These are phyloP conservation scores for Thecophora atra DNA, from an alignment of 2,888 invertebrate genomes.

Conservation along the genomic window DNA sequence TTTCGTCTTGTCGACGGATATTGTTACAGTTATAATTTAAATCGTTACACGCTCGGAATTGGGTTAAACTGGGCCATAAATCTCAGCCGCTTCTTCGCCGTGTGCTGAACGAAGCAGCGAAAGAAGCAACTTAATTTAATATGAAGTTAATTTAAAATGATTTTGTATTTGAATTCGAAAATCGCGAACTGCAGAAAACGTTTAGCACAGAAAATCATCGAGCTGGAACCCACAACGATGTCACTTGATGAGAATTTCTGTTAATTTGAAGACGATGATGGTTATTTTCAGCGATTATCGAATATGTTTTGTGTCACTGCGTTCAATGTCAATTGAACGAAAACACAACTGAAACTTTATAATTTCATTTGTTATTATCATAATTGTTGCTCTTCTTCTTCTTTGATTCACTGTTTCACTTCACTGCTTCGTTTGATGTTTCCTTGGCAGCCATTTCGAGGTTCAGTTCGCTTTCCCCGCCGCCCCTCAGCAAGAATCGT, in stretches of 20 bases:
- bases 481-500: neutral
- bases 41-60: slow-evolving; percentile 19
- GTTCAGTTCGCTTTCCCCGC: slow-evolving; percentile 7
- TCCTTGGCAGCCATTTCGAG: slow-evolving; percentile 34
- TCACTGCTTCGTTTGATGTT: slow-evolving; percentile 39
- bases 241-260: neutral
- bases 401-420: slow-evolving; percentile 6
- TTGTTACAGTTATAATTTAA: slow-evolving; percentile 48
- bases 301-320: slow-evolving; percentile 3
- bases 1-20: neutral
- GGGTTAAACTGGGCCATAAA: slow-evolving; percentile 32
- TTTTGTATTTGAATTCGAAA: slow-evolving; percentile 7
- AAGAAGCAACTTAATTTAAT: slow-evolving; percentile 7
- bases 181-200: slow-evolving; percentile 45
- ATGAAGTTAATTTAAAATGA: neutral
- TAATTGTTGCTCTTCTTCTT: slow-evolving; percentile 9
- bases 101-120: neutral
- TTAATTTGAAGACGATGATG: neutral
- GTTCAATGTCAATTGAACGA: neutral
- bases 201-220: slow-evolving; percentile 61
- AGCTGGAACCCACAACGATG: slow-evolving; percentile 56
- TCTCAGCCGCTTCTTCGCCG: slow-evolving; percentile 1
- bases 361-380: neutral
- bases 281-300: neutral
- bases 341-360: neutral